phyloP scores from a whole-genome alignment of 2,113 vertebrate genomes.

The Pachycephala philippinensis region DNA sequence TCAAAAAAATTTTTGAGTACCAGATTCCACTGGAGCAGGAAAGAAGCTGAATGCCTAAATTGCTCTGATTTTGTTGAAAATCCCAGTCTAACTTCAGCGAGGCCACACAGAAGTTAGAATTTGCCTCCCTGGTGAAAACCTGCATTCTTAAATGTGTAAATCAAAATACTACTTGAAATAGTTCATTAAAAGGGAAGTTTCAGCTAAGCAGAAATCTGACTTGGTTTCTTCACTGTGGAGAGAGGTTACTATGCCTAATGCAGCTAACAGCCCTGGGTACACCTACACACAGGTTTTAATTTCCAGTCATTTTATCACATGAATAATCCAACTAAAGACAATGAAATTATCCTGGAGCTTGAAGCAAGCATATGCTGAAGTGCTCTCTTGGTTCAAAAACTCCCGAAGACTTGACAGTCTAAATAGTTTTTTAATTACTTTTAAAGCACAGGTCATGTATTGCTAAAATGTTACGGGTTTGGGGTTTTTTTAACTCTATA shows the following conservation, averaged over 20 bases:
- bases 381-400: background rate
- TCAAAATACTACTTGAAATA: background rate
- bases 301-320: background rate
- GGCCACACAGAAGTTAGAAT: background rate
- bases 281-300: background rate
- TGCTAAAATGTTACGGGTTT: background rate
- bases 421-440: slow-evolving; percentile 15
- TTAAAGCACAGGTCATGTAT: background rate
- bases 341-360: background rate
- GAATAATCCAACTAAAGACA: slow-evolving; percentile 4
- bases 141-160: background rate
- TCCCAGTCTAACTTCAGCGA: background rate
- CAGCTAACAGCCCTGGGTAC: background rate
- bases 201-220: background rate
- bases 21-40: background rate
- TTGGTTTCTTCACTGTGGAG: background rate
- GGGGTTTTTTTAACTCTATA: background rate
- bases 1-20: background rate
- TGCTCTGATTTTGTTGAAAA: background rate
- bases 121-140: background rate
- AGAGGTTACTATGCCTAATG: background rate
- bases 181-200: background rate
- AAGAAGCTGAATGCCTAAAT: background rate
- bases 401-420: background rate
- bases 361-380: background rate